phyloP scores from a whole-genome alignment of 2,113 vertebrate genomes.

The Catharus bicknelli region DNA sequence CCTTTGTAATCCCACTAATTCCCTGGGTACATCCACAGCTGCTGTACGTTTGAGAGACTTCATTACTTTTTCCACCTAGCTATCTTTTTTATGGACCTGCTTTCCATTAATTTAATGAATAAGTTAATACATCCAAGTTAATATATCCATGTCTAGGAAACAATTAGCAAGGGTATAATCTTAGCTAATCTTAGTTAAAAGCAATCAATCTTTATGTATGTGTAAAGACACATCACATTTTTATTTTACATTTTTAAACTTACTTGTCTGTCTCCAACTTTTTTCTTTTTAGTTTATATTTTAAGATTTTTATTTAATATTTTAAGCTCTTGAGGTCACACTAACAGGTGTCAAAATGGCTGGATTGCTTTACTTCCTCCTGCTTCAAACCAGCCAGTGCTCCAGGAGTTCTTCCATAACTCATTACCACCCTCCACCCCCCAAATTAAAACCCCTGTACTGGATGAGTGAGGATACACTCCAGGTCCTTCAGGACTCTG shows the following conservation, averaged over 20 bases:
- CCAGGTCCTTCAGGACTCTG: background rate
- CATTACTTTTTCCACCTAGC: background rate
- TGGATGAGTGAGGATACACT: background rate
- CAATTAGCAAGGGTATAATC: background rate
- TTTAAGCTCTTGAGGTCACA: background rate
- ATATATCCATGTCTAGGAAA: background rate
- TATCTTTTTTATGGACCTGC: background rate
- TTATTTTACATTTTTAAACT: background rate
- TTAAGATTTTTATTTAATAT: background rate
- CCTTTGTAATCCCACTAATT: background rate
- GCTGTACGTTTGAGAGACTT: background rate
- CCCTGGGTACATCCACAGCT: background rate
- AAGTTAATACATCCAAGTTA: background rate
- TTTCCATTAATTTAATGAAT: background rate
- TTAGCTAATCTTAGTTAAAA: background rate
- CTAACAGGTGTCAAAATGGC: background rate
- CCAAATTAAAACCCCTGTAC: background rate
- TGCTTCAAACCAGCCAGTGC: background rate
- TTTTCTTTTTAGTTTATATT: background rate
- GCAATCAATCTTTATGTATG: background rate
- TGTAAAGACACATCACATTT: background rate
- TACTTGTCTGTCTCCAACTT: background rate
- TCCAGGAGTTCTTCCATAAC: background rate
- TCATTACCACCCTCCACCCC: background rate
- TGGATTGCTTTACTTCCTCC: background rate